Base-by-base conservation (phyloP, 30 jellyfish, hydroid and myxozoan species). In the Cassiopea andromeda region DNA sequence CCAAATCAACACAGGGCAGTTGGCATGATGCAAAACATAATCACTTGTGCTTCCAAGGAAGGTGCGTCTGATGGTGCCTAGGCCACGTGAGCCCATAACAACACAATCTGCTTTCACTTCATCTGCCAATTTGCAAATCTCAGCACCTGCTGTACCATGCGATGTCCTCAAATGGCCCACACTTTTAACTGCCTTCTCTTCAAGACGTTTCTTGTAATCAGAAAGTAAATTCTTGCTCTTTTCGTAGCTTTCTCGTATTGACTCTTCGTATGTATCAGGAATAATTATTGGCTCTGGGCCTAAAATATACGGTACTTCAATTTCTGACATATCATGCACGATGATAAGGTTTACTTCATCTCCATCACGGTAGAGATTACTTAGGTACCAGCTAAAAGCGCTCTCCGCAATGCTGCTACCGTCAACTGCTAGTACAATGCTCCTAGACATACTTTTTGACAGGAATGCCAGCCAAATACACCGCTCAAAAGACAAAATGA, bases 1-100 rank as follows among this genome's bases (percentile, higher is more conserved):
- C 74, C 90, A 73, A 48, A 90, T 77, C 18, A 93, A 87, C 54
- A 89, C 97, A 1, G 98, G 97, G 18, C 95, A 81, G 46, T 84
- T 85, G 0, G 98, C 87, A 81, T 93, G 98, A 80, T 93, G 98
- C 69, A 93, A 60, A 44, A 93, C 98, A 69, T 88, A 93, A 70
- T 93, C 98, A 83, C 98, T 93, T 60, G 98, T 86, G 81, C 98
- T 93, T 43, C 98, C 98, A 58, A 93, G 92, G 64, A 93, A 80
- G 2, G 98, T 88, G 1, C 98, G 90, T 27, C 95, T 50, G 64
- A 93, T 80, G 8, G 97, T 91, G 47, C 98, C 98, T 46, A 93
- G 76, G 75, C 98, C 98, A 73, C 98, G 91, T 70, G 95, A 91
- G 14, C 98, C 98, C 92, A 93, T 69, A 38, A 93, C 93, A 46